Base-by-base conservation (phyloP, 2,113 vertebrate genomes). In the Microcebus ravelobensis region DNA sequence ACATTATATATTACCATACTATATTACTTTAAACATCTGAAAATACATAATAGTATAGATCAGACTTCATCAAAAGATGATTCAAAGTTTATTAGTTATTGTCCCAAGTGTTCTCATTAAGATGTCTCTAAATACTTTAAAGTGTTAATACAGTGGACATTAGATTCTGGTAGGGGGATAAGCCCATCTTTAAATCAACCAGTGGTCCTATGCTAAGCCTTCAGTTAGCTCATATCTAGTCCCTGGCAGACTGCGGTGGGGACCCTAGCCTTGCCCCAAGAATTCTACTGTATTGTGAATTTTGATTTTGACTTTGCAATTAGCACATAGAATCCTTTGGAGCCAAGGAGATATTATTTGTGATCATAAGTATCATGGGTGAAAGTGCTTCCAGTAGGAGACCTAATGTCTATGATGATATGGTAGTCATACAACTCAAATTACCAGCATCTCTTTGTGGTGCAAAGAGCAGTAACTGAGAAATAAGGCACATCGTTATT, bases 41-140 rank as follows among this genome's bases (percentile, higher is more conserved):
- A 90, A 42, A 42, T 80, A 1, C 4, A 52, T 42, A 6, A 84
- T 27, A 42, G 29, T 87, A 21, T 65, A 71, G 76, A 85, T 79
- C 77, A 90, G 31, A 61, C 29, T 17, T 71, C 71, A 79, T 95
- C 15, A 94, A 86, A 91, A 95, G 23, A 83, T 52, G 10, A 96
- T 83, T 77, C 13, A 82, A 6, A 96, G 6, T 84, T 94, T 73
- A 36, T 91, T 61, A 93, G 20, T 65, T 87, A 91, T 80, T 91
- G 13, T 12, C 89, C 87, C 95, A 83, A 77, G 31, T 93, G 1
- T 59, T 90, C 50, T 83, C 29, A 79, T 27, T 85, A 77, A 83
- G 59, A 71, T 59, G 8, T 11, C n/a, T 95, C 29, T 80, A 10
- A 85, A n/a, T 97, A 91, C 34, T 92, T n/a, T 55, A 92, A 12